Conservation (phyloP, 2,797 vertebrate genomes). For the Coregonus suidteri region DNA sequence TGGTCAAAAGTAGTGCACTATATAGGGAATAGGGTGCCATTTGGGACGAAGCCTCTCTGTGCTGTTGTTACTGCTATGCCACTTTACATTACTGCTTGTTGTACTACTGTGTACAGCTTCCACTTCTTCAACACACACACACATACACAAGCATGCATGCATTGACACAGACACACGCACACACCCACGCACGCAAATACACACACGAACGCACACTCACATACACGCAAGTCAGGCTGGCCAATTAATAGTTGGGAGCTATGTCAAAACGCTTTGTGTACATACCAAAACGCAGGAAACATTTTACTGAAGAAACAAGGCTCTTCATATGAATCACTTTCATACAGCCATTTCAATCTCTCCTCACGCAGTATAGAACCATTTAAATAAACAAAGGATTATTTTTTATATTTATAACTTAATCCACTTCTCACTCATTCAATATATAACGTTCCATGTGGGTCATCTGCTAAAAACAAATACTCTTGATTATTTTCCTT, state of each 20-base stretch:
- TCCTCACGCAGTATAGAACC: neutral
- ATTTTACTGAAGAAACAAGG: neutral
- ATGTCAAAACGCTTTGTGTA: conserved; percentile 11
- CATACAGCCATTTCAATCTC: neutral
- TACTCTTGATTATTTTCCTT: neutral
- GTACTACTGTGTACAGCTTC: neutral
- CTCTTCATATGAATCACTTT: neutral
- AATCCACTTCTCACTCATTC: neutral
- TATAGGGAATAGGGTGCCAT: neutral
- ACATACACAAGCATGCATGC: neutral
- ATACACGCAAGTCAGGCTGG: conserved; percentile 14
- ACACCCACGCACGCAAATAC: conserved; percentile 10
- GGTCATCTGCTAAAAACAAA: neutral
- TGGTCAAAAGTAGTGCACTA: neutral
- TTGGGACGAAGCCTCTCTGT: neutral
- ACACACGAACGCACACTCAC: neutral
- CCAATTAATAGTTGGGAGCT: conserved; percentile 16
- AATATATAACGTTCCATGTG: neutral
- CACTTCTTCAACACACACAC: conserved; percentile 17
- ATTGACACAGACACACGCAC: conserved; percentile 17
- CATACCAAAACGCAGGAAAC: neutral
- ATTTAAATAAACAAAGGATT: neutral
- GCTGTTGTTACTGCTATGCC: neutral
- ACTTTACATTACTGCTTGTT: neutral
- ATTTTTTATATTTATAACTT: neutral